Base-by-base conservation (phyloP, 2,797 vertebrate species). In the Melanotaenia nigrans region DNA sequence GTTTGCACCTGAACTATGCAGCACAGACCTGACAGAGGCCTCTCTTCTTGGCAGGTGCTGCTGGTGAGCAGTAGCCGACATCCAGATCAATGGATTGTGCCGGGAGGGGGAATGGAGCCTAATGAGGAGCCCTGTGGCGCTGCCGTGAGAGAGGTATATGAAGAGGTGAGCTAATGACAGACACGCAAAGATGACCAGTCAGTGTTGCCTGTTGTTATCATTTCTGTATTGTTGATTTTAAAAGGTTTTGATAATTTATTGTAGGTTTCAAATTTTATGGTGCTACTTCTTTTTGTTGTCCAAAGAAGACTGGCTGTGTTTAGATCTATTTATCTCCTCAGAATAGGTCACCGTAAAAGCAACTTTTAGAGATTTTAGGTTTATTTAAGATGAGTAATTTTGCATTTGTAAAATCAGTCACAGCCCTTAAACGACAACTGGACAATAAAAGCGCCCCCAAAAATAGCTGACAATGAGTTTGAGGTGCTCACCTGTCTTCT, bases 21-120 rank as follows among this genome's bases (percentile, higher is more conserved):
- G 55, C 64, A 66, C 61, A 75, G 33, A 56, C 18, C 67, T 86
- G 68, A 89, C 4, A 0, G 62, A 68, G 51, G 30, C 55, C 68
- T 83, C 58, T 77, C 25, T 85, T 8, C n/a, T 68, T 75, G 51
- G 35, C 85, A 99, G 97, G 97, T 99, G 68, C 89, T 99, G 71
- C 88, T 99, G 82, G 97, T 99, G 77, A 99, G 97, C 92, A 99
- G 97, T 91, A 99, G 97, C 89, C 95, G 97, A 38, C 96, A 99
- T 73, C 97, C 97, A 55, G 97, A 99, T 90, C 97, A 98, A 47
- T 99, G 97, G 97, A 99, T 99, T 63, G 97, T 99, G 64, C 97
- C 97, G 0, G 97, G 97, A 78, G 97, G 97, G 82, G 97, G 97
- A 61, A 96, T 99, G 97, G 97, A 99, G 87, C 97, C 97, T 0